A percentile compares a stretch with the other conserved stretches of the same genome.
Conservation (phyloP, 2,113 vertebrate genomes). For the Aptenodytes patagonicus region DNA sequence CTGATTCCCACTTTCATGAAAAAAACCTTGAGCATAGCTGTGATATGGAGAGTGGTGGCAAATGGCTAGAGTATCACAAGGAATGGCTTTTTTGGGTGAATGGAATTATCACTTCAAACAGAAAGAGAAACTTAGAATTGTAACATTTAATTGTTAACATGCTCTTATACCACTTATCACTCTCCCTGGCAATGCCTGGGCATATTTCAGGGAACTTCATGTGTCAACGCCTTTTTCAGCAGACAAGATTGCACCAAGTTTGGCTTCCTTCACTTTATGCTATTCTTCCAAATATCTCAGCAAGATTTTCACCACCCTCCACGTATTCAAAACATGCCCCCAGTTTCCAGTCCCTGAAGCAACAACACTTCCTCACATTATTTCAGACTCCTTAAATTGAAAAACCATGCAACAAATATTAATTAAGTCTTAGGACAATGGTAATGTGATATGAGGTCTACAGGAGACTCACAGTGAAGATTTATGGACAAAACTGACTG, state of each 20-base stretch:
- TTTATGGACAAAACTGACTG: neutral
- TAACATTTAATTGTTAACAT: neutral
- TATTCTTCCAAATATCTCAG: neutral
- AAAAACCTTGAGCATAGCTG: fast-evolving
- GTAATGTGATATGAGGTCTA: neutral
- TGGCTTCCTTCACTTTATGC: neutral
- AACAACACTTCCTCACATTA: neutral
- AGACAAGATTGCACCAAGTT: neutral
- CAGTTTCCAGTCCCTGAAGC: neutral
- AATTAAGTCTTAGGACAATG: neutral
- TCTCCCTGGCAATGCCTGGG: neutral
- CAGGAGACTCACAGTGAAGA: neutral
- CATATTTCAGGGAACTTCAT: neutral
- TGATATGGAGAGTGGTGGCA: neutral
- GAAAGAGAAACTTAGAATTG: neutral
- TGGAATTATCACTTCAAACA: neutral
- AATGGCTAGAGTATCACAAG: neutral
- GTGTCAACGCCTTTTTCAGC: neutral
- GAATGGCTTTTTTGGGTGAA: neutral
- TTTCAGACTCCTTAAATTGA: neutral
- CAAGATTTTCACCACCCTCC: neutral
- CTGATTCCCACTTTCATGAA: neutral
- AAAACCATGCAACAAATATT: neutral
- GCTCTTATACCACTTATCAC: neutral
- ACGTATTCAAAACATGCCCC: neutral